Conservation (phyloP, 2,797 vertebrate species). For the Erithacus rubecula region DNA sequence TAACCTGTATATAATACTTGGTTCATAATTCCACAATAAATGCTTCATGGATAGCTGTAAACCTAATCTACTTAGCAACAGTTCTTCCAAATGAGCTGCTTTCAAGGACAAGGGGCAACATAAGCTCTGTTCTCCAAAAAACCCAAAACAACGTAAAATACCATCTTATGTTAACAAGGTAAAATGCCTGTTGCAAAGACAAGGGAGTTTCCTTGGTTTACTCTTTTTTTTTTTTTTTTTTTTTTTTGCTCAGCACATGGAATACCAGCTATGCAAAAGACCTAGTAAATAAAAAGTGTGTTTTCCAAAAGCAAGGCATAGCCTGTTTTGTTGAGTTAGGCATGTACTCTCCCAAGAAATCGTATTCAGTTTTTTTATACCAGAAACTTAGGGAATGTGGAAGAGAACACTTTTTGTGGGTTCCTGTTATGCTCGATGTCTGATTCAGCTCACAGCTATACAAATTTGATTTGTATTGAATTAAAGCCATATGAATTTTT, state of each 20-base stretch:
- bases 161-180: accelerated
- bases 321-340: neutral
- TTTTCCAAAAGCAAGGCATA: neutral
- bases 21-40: neutral
- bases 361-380: neutral
- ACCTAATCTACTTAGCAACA: neutral
- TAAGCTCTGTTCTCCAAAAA: neutral
- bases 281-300: neutral
- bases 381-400: neutral
- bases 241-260: neutral
- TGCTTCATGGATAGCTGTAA: neutral
- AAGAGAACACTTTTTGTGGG: neutral
- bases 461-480: neutral
- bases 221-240: neutral
- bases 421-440: neutral
- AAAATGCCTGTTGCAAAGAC: neutral
- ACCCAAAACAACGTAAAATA: neutral
- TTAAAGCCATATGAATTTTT: neutral
- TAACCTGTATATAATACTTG: neutral
- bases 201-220: neutral
- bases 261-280: neutral
- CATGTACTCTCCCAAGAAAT: neutral
- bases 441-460: neutral
- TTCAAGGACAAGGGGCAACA: neutral
- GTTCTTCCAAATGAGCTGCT: neutral